Evolutionary conservation across 1,140 invertebrate genomes (phyloP).

Genomic region (Sminthurinus signatus): DNA sequence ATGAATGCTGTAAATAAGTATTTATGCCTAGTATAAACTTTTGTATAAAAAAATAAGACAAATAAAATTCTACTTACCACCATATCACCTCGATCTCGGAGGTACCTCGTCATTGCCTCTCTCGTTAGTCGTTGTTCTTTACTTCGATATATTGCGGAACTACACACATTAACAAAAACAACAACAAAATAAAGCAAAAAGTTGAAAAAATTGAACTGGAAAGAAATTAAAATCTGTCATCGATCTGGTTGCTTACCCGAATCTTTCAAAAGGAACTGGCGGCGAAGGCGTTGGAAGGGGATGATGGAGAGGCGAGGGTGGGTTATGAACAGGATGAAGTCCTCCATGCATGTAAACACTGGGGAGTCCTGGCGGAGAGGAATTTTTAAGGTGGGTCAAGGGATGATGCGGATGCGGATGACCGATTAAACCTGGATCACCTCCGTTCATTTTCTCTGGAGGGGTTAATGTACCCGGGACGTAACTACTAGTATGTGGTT

Average conservation of each 20-base stretch:
- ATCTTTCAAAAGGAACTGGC: constrained; percentile 55
- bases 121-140: constrained; percentile 80
- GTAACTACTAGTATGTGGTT: constrained; percentile 38
- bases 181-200: neutral
- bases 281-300: constrained; percentile 55
- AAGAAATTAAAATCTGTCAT: neutral
- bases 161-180: constrained; percentile 27
- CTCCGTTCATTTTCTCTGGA: constrained; percentile 52
- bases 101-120: constrained; percentile 93
- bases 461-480: constrained; percentile 48
- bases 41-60: too few relatives aligned
- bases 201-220: neutral
- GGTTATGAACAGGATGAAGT: constrained; percentile 62
- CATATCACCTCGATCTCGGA: constrained; percentile 90
- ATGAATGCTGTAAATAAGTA: too few relatives aligned
- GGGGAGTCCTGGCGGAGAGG: constrained; percentile 38
- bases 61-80: too few relatives aligned
- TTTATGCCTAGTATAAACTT: too few relatives aligned
- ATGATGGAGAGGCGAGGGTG: constrained; percentile 61
- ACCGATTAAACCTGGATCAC: constrained; percentile 41
- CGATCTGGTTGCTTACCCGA: constrained; percentile 47
- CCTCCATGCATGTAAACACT: constrained; percentile 44
- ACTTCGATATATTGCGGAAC: constrained; percentile 59
- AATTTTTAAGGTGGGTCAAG: constrained; percentile 41
- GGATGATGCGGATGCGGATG: constrained; percentile 42